Percentiles rank a stretch among this genome's conserved stretches.
Conservation (phyloP, 2,113 vertebrate genomes). For the Hylia prasina region DNA sequence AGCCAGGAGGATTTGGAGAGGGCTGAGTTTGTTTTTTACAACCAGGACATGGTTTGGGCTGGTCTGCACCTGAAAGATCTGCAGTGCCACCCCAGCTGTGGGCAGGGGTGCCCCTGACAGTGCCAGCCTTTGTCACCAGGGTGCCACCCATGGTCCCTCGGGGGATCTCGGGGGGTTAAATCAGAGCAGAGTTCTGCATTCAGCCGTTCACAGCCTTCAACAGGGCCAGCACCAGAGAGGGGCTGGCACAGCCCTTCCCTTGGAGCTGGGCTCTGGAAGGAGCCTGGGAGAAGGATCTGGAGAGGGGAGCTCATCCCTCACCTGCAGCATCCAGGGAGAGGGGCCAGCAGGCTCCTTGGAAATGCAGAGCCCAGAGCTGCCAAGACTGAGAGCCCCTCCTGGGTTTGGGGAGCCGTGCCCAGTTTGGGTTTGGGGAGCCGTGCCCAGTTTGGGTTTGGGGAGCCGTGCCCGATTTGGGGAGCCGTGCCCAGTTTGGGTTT, state of each 20-base stretch:
- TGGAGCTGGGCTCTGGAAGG: neutral
- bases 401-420: neutral
- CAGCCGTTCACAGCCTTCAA: too few species aligned
- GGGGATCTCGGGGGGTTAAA: too few species aligned
- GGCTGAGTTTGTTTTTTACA: rapidly evolving
- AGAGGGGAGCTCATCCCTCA: neutral
- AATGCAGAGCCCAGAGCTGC: neutral
- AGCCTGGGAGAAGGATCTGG: rapidly evolving
- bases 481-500: too few species aligned
- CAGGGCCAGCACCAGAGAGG: rapidly evolving
- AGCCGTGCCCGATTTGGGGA: neutral
- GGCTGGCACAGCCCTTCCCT: neutral
- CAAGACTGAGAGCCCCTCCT: neutral
- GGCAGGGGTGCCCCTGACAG: neutral
- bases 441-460: neutral
- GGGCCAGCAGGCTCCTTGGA: neutral
- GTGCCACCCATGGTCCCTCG: neutral
- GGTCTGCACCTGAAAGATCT: rapidly evolving
- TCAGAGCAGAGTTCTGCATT: rapidly evolving
- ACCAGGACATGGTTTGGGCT: rapidly evolving
- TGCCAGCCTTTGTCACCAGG: neutral
- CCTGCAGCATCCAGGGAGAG: neutral
- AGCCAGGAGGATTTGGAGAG: rapidly evolving
- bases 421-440: too few species aligned
- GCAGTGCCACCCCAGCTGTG: neutral